These are phyloP conservation scores for Bellardia pandia DNA, from an alignment of 2,888 invertebrate genomes.

Conservation along the genomic window DNA sequence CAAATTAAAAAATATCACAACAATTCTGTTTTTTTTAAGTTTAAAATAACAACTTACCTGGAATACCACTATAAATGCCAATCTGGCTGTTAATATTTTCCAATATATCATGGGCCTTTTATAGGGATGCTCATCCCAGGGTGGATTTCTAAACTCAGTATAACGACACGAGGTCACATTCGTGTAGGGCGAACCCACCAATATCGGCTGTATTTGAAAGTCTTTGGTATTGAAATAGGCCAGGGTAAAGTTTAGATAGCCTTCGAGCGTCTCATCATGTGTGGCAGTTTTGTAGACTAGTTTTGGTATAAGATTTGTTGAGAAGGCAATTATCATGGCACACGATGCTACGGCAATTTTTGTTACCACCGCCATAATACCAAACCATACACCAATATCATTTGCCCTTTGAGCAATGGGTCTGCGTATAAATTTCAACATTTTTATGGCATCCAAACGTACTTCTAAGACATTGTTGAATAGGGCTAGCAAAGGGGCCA, in stretches of 20 bases:
- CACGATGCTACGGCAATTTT: conserved; percentile 91
- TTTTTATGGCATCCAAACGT: conserved; percentile 92
- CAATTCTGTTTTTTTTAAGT: not conserved
- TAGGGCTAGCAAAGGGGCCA: conserved; percentile 92
- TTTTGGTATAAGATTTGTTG: conserved; percentile 92
- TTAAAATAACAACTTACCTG: conserved; percentile 83
- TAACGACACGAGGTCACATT: conserved; percentile 86
- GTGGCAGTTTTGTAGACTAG: conserved; percentile 87
- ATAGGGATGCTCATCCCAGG: conserved; percentile 85
- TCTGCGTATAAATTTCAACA: conserved; percentile 89
- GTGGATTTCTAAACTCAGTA: conserved; percentile 88
- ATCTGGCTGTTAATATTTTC: conserved; percentile 89
- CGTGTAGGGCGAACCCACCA: conserved; percentile 76
- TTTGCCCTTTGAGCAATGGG: conserved; percentile 90
- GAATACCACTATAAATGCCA: conserved; percentile 91
- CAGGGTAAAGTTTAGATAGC: conserved; percentile 89
- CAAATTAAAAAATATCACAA: not conserved
- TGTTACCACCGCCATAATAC: conserved; percentile 90
- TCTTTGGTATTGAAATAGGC: conserved; percentile 88
- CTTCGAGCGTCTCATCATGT: conserved; percentile 85
- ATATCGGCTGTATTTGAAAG: conserved; percentile 83
- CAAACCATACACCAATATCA: conserved; percentile 92
- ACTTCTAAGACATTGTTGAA: conserved; percentile 93
- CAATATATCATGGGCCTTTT: conserved; percentile 89
- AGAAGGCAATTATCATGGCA: conserved; percentile 92